phyloP scores from a whole-genome alignment of 1,140 invertebrate genomes.

The Drosophila ohnishii region DNA sequence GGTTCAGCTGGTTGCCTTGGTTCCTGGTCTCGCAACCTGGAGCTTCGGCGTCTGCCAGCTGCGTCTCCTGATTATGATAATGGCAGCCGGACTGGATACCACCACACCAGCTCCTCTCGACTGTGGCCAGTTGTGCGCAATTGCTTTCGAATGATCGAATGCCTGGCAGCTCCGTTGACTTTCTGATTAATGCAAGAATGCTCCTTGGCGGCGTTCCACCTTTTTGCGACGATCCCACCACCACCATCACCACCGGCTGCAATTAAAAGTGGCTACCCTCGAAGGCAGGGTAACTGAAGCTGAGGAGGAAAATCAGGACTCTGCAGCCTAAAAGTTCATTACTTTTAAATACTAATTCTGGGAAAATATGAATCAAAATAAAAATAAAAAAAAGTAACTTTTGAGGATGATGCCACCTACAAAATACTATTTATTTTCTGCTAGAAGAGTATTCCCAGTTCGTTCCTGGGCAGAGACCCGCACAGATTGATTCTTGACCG shows the following conservation, averaged over 20 bases:
- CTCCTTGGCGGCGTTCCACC: slow-evolving; percentile 67
- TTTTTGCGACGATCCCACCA: slow-evolving; percentile 47
- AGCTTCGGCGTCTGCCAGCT: slow-evolving; percentile 71
- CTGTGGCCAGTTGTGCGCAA: slow-evolving; percentile 44
- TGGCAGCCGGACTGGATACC: slow-evolving; percentile 43
- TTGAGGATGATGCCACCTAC: not conserved
- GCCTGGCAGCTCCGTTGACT: slow-evolving; percentile 79
- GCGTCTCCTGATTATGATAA: slow-evolving; percentile 78
- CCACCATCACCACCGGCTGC: slow-evolving; percentile 32
- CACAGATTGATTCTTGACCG: slow-evolving; percentile 49
- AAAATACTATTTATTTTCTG: not conserved
- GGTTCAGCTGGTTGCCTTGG: slow-evolving; percentile 47
- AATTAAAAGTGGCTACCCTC: slow-evolving; percentile 71
- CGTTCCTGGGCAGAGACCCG: not conserved
- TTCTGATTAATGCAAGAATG: slow-evolving; percentile 82
- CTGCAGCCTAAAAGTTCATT: not conserved
- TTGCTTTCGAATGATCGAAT: slow-evolving; percentile 74
- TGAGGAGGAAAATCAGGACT: not conserved
- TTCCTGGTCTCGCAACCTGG: slow-evolving; percentile 18
- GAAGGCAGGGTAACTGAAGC: not conserved
- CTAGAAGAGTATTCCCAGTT: slow-evolving; percentile 25
- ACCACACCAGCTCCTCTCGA: slow-evolving; percentile 8
- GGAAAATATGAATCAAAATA: no score
- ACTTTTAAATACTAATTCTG: not conserved
- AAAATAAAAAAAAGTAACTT: not conserved